phyloP scores from a whole-genome alignment of 2,888 invertebrate species.

The Dorcus parallelipipedus region DNA sequence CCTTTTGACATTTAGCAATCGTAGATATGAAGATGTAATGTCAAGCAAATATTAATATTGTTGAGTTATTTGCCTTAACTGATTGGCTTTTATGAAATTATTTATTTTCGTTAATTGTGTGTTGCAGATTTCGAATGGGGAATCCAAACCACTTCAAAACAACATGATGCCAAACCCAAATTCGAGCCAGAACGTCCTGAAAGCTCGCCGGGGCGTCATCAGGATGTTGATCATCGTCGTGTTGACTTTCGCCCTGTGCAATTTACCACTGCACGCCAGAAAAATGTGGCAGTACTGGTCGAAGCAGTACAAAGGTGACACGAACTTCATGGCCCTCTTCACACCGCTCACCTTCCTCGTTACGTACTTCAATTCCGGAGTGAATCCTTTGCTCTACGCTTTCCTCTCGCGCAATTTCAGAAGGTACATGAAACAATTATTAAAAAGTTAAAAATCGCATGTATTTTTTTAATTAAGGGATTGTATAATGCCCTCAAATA shows the following conservation, averaged over 20 bases:
- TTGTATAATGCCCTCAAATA: too few species aligned
- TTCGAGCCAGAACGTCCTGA: conserved; percentile 71
- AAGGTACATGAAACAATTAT: conserved; percentile 25
- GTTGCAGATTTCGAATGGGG: conserved; percentile 10
- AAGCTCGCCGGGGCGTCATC: conserved; percentile 80
- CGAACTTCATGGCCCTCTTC: conserved; percentile 71
- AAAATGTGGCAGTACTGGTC: conserved; percentile 85
- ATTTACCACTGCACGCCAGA: conserved; percentile 84
- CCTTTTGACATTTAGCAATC: too few species aligned
- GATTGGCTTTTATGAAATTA: neutral
- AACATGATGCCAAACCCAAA: conserved; percentile 57
- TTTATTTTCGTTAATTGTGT: neutral
- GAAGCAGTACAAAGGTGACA: conserved; percentile 56
- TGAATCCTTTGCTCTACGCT: conserved; percentile 88
- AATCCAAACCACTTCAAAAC: conserved; percentile 45
- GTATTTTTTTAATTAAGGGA: too few species aligned
- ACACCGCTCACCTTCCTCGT: conserved; percentile 85
- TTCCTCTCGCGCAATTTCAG: conserved; percentile 69
- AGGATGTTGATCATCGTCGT: conserved; percentile 87
- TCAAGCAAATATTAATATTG: too few species aligned
- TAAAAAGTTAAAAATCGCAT: too few species aligned
- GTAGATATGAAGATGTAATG: too few species aligned
- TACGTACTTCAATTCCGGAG: conserved; percentile 85
- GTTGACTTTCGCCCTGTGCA: conserved; percentile 83
- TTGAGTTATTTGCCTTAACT: too few species aligned